Percentiles rank a stretch among this genome's conserved stretches.
These are phyloP conservation scores for Scortum barcoo DNA, from an alignment of 2,113 vertebrate genomes.

Conservation along the genomic window DNA sequence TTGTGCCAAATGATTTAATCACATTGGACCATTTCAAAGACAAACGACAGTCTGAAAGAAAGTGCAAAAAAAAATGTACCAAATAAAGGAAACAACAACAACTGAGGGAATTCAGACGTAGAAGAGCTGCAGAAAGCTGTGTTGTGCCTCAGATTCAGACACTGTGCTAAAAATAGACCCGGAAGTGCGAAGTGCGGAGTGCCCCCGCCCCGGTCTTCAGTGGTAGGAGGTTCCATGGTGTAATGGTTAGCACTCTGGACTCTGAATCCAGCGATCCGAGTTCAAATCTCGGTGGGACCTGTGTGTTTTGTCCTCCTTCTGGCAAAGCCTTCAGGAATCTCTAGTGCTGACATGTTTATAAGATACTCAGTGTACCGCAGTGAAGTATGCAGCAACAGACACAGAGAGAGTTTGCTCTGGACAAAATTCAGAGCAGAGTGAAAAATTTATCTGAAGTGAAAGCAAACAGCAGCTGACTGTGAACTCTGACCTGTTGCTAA, in stretches of 20 bases:
- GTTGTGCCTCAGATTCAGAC: neutral
- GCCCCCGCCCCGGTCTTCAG: accelerated
- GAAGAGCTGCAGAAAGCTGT: neutral
- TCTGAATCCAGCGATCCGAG: constrained; percentile 87
- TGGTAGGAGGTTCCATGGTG: constrained; percentile 68
- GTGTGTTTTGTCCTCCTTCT: neutral
- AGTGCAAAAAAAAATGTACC: neutral
- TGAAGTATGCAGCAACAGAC: neutral
- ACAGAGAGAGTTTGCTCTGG: neutral
- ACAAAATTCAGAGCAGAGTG: neutral
- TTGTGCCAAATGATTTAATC: neutral
- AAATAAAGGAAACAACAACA: neutral
- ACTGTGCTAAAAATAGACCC: constrained; percentile 7
- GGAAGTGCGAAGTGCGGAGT: neutral
- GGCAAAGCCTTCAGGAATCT: neutral
- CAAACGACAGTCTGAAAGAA: neutral
- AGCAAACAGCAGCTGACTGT: neutral
- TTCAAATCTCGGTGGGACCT: constrained; percentile 85
- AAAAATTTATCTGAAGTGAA: neutral
- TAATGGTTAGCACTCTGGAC: constrained; percentile 89
- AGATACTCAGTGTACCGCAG: neutral
- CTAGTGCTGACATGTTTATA: neutral
- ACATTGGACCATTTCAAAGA: neutral
- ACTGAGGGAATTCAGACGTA: neutral
- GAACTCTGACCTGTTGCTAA: neutral